Conservation (phyloP, 2,797 vertebrate species). For the Selene dorsalis region DNA sequence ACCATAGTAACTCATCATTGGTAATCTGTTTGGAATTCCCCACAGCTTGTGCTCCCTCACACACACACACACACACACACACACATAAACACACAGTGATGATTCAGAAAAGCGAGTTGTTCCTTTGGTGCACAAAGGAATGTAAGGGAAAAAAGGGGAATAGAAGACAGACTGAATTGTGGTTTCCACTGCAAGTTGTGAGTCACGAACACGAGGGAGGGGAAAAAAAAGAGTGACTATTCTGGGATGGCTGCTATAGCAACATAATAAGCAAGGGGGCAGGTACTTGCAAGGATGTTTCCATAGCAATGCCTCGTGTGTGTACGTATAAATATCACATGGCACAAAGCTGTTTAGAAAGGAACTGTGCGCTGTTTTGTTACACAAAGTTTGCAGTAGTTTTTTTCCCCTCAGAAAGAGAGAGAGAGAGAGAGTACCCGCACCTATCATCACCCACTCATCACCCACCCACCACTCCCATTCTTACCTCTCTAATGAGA, state of each 20-base stretch:
- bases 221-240: conserved; percentile 76
- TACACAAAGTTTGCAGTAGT: conserved; percentile 39
- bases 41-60: conserved; percentile 40
- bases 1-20: conserved; percentile 78
- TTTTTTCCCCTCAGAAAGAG: neutral
- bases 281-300: conserved; percentile 81
- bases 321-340: conserved; percentile 83
- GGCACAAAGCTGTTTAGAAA: conserved; percentile 70
- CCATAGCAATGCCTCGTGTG: conserved; percentile 83
- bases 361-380: conserved; percentile 50
- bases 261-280: conserved; percentile 88
- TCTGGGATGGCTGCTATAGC: conserved; percentile 87
- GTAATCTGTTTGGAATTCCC: conserved; percentile 81
- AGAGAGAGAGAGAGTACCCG: neutral
- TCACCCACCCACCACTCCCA: neutral
- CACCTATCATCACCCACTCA: neutral
- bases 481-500: conserved; percentile 6
- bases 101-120: conserved; percentile 76
- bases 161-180: conserved; percentile 84
- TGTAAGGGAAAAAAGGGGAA: conserved; percentile 78
- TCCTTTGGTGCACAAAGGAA: conserved; percentile 76
- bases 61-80: conserved; percentile 36
- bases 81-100: conserved; percentile 46
- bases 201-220: conserved; percentile 86
- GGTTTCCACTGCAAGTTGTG: conserved; percentile 86